Conservation (phyloP, 2,113 vertebrate genomes). For the Otis tarda region DNA sequence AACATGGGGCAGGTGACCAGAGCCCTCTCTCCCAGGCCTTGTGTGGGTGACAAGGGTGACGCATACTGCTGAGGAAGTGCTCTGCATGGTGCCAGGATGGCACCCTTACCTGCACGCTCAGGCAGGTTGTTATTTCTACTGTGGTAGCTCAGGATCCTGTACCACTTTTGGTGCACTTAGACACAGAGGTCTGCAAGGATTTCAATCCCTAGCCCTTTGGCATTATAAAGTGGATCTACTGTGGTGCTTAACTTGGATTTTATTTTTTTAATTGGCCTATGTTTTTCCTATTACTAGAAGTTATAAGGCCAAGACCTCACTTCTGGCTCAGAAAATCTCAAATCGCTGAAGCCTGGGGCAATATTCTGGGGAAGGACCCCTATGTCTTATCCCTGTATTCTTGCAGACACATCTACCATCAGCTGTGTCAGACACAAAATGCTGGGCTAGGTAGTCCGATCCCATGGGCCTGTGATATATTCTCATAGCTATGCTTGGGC, state of each 20-base stretch:
- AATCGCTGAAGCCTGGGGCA: neutral
- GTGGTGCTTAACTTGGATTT: neutral
- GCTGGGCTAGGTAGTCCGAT: neutral
- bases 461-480: neutral
- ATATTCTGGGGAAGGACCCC: neutral
- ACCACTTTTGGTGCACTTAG: neutral
- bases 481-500: neutral
- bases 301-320: neutral
- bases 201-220: neutral
- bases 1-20: rapidly evolving
- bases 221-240: rapidly evolving
- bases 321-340: neutral
- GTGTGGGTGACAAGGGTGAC: neutral
- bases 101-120: neutral
- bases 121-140: neutral
- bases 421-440: neutral
- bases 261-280: neutral
- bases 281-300: neutral
- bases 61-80: rapidly evolving
- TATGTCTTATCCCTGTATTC: neutral
- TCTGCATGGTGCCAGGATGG: neutral
- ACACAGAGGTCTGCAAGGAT: neutral
- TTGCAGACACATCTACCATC: neutral
- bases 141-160: neutral
- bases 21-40: neutral